These are phyloP conservation scores for Achatina immaculata DNA, from an alignment of 1,140 invertebrate genomes.

Conservation along the genomic window DNA sequence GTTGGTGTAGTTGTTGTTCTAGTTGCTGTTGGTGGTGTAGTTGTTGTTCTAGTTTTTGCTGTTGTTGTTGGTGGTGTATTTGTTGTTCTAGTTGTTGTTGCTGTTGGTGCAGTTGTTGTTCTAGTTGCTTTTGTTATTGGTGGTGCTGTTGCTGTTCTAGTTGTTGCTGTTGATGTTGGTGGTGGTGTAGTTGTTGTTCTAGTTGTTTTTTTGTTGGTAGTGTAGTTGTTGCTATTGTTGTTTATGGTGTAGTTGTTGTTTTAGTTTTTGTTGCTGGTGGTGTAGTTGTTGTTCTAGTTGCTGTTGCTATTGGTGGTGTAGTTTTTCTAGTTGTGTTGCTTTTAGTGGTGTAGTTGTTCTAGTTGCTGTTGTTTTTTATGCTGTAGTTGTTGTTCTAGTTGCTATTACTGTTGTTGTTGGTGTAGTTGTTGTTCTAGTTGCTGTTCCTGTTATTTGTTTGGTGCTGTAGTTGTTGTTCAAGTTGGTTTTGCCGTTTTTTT, in stretches of 20 bases:
- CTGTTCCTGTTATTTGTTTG: not conserved
- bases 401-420: no score
- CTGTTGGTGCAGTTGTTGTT: not conserved
- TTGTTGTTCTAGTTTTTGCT: not conserved
- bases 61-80: not conserved
- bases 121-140: not conserved
- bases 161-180: not conserved
- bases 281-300: no score
- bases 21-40: not conserved
- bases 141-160: not conserved
- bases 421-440: no score
- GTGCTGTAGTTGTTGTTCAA: no score
- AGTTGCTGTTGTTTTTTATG: no score
- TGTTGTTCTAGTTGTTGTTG: not conserved
- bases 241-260: not conserved
- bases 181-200: not conserved
- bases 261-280: not conserved
- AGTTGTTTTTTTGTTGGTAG: not conserved
- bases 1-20: not conserved
- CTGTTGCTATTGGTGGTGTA: no score
- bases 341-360: no score
- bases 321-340: no score
- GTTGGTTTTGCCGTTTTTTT: no score
- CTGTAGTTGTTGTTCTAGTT: no score
- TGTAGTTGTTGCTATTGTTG: not conserved